Conservation (phyloP, 2,888 invertebrate species). For the Chymomyza amoena region DNA sequence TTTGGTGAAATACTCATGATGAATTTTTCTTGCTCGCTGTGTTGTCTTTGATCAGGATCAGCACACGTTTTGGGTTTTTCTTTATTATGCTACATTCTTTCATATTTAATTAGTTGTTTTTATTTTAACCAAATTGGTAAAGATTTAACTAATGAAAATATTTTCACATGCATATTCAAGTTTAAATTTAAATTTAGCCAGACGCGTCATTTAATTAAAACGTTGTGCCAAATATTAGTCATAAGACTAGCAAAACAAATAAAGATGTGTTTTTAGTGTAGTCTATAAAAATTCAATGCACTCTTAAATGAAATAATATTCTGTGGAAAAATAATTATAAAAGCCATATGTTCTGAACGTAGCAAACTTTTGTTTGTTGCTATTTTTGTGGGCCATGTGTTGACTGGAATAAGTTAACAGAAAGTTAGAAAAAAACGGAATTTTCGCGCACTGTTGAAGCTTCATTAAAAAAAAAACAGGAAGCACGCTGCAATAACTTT, state of each 20-base stretch:
- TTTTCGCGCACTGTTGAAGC: slow-evolving; percentile 53
- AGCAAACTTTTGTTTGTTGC: slow-evolving; percentile 1
- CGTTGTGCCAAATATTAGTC: slow-evolving; percentile 28
- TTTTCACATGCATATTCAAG: slow-evolving; percentile 44
- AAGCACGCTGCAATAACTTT: slow-evolving; percentile 65
- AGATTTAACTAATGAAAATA: slow-evolving; percentile 42
- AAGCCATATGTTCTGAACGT: background rate
- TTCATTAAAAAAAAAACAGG: slow-evolving; percentile 54
- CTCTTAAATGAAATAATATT: slow-evolving; percentile 2
- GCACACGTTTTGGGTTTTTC: background rate
- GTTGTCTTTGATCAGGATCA: background rate
- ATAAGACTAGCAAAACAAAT: background rate
- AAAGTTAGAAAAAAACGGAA: slow-evolving; percentile 71
- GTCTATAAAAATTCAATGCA: slow-evolving; percentile 2
- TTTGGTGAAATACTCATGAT: background rate
- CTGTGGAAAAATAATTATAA: background rate
- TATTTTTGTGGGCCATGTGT: slow-evolving; percentile 2
- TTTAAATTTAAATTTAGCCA: slow-evolving; percentile 54
- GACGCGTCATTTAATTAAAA: slow-evolving; percentile 59
- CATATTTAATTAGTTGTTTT: slow-evolving; percentile 10
- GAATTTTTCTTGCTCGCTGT: background rate
- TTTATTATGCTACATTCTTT: background rate
- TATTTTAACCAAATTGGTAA: slow-evolving; percentile 31
- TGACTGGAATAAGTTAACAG: slow-evolving; percentile 40
- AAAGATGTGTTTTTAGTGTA: background rate